phyloP scores from a whole-genome alignment of 1,140 invertebrate species.

The Conopomorpha cramerella region DNA sequence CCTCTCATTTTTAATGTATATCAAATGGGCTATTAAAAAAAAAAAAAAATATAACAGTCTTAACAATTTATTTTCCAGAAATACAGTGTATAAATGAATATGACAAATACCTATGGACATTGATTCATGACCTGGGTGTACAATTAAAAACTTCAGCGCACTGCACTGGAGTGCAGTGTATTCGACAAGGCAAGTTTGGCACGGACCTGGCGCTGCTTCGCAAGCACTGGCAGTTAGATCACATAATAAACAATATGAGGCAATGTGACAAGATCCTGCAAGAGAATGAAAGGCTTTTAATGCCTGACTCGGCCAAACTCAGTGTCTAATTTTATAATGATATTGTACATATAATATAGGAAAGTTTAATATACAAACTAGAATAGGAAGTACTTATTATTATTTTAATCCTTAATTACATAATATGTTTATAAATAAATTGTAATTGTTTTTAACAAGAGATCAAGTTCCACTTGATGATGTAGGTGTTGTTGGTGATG shows the following conservation, averaged over 20 bases:
- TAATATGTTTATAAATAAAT: no score
- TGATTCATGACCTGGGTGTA: slow-evolving; percentile 76
- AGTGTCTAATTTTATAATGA: no score
- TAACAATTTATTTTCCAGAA: no score
- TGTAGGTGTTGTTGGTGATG: slow-evolving; percentile 13
- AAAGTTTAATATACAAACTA: no score
- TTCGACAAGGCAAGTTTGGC: slow-evolving; percentile 77
- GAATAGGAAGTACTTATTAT: no score
- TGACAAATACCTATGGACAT: slow-evolving; percentile 66
- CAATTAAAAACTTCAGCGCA: slow-evolving; percentile 72
- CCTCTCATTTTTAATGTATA: no score
- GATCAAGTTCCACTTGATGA: no score
- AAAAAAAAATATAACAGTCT: no score
- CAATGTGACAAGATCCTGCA: slow-evolving; percentile 48
- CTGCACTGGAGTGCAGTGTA: slow-evolving; percentile 73
- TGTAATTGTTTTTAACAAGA: no score
- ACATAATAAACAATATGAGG: slow-evolving; percentile 72
- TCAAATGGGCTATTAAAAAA: no score
- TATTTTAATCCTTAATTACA: no score
- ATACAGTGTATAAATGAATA: slow-evolving; percentile 79
- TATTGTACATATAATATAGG: no score
- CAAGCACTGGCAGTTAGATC: slow-evolving; percentile 75
- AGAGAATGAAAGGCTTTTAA: slow-evolving; percentile 41
- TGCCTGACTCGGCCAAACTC: slow-evolving; percentile 21
- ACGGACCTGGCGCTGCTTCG: slow-evolving; percentile 72